Evolutionary conservation across 35 echinoderm and acorn worm genomes (phyloP).

Genomic region (Hemicentrotus pulcherrimus): DNA sequence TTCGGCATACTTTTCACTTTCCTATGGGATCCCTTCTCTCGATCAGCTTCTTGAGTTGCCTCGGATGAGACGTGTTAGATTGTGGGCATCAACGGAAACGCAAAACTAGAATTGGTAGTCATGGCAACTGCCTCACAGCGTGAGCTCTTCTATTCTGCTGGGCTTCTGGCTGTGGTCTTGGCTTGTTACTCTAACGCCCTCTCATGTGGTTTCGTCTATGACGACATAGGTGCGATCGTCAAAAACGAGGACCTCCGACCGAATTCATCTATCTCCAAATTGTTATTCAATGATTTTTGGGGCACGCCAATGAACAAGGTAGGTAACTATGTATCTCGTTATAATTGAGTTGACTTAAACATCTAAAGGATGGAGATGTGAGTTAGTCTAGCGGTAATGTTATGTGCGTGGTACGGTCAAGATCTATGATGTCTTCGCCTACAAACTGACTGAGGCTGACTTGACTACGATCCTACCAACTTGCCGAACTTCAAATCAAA

Average conservation of each 20-base stretch:
- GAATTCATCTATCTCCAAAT: conserved; percentile 56
- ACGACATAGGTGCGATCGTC: conserved; percentile 66
- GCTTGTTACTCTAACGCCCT: conserved; percentile 77
- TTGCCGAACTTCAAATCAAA: too few relatives aligned
- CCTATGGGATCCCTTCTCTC: too few relatives aligned
- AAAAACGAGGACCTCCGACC: conserved; percentile 75
- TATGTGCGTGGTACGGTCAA: too few relatives aligned
- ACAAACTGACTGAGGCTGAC: not conserved
- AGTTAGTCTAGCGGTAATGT: too few relatives aligned
- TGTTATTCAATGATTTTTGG: conserved; percentile 92
- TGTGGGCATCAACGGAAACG: too few relatives aligned
- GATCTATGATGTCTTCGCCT: too few relatives aligned
- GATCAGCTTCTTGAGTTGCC: too few relatives aligned
- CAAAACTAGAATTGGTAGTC: not conserved
- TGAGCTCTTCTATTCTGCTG: conserved; percentile 30
- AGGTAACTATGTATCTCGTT: not conserved
- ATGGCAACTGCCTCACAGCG: not conserved
- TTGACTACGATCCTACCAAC: too few relatives aligned
- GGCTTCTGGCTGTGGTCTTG: conserved; percentile 46
- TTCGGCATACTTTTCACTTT: too few relatives aligned
- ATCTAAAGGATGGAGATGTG: too few relatives aligned
- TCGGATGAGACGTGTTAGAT: too few relatives aligned
- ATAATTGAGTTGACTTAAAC: too few relatives aligned
- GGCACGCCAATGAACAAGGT: conserved; percentile 83
- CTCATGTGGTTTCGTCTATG: conserved; percentile 83